A percentile compares a stretch with the other conserved stretches of the same genome.
Conservation (phyloP, 2,888 invertebrate genomes). For the Prosapia bicincta region DNA sequence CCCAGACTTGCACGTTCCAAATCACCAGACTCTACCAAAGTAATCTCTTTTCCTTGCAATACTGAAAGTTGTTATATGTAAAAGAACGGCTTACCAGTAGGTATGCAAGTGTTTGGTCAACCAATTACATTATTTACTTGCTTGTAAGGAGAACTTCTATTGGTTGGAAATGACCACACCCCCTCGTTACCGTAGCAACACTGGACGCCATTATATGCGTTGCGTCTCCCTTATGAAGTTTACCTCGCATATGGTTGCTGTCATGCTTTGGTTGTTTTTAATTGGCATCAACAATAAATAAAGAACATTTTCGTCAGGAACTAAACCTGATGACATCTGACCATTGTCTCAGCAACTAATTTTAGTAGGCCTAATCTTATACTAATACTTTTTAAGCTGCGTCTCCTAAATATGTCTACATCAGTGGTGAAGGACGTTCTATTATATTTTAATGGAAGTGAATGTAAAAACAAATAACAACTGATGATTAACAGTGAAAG, state of each 20-base stretch:
- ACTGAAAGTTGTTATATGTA: too few species aligned
- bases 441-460: too few species aligned
- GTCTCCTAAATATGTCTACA: too few species aligned
- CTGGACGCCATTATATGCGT: slow-evolving; percentile 26
- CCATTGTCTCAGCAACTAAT: too few species aligned
- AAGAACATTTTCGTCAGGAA: too few species aligned
- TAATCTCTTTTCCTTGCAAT: background rate
- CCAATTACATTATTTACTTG: background rate
- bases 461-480: too few species aligned
- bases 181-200: slow-evolving; percentile 29
- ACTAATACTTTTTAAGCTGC: too few species aligned
- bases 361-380: too few species aligned
- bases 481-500: too few species aligned
- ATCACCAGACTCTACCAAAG: background rate
- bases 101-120: background rate
- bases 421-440: too few species aligned
- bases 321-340: too few species aligned
- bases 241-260: background rate
- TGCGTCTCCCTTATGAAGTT: background rate
- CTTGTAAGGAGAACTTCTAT: slow-evolving; percentile 8
- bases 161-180: slow-evolving; percentile 33
- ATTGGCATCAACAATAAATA: background rate
- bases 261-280: background rate
- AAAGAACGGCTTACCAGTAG: background rate
- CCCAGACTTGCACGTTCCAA: too few species aligned